These are phyloP conservation scores for Coregonus sp. DNA, from an alignment of 2,797 vertebrate genomes.

Conservation along the genomic window DNA sequence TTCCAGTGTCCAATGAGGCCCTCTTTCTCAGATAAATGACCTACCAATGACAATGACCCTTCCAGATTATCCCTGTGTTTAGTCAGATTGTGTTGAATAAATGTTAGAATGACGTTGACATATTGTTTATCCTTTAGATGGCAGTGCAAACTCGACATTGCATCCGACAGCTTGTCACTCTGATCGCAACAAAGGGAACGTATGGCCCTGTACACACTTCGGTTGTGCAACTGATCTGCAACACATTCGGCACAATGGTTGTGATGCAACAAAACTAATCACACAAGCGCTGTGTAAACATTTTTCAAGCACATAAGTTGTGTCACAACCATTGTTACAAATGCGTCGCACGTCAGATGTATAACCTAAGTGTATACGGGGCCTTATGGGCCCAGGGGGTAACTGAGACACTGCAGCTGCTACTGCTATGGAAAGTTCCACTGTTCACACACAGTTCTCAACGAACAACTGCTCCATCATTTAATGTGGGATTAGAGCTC, in stretches of 20 bases:
- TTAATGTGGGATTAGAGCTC: constrained; percentile 51
- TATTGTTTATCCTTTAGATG: constrained; percentile 34
- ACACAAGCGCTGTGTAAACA: not conserved
- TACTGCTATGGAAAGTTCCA: constrained; percentile 53
- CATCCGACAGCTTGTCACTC: constrained; percentile 37
- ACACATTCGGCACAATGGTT: not conserved
- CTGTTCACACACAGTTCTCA: constrained; percentile 30
- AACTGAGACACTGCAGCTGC: constrained; percentile 57
- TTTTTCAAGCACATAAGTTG: not conserved
- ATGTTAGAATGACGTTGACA: constrained; percentile 22
- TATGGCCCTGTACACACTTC: not conserved
- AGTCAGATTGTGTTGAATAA: constrained; percentile 23
- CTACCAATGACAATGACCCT: not conserved
- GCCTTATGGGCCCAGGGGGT: constrained; percentile 26
- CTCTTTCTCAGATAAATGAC: not conserved
- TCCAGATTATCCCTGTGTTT: constrained; percentile 19
- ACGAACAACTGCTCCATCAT: constrained; percentile 65
- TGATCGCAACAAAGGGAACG: constrained; percentile 18
- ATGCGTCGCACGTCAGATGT: too few relatives aligned
- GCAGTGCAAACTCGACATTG: constrained; percentile 26
- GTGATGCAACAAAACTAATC: not conserved
- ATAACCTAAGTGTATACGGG: not conserved
- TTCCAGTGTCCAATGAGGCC: not conserved
- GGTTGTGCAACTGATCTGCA: not conserved
- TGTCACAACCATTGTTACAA: not conserved